Base-by-base conservation (phyloP, 1,140 invertebrate genomes). In the Habropoda laboriosa region DNA sequence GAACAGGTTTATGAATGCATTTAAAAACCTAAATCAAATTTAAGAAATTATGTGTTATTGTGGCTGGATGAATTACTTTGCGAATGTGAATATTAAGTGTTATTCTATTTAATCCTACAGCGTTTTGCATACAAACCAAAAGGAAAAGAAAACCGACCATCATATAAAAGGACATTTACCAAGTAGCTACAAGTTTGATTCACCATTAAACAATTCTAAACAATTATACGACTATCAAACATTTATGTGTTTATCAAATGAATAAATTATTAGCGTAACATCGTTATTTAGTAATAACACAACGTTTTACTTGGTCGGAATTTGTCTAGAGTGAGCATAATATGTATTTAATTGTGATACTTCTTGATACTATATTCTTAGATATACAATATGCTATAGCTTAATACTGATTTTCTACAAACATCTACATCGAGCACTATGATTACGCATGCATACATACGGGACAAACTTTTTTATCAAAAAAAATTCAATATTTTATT, bases 1-100 rank as follows among this genome's bases (percentile, higher is more conserved):
- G 53, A n/a, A 38, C 58, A 55, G 30, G 21, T 71, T 81, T 71
- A 63, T 12, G 24, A 71, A 58, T 82, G 83, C 75, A 86, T 86
- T 86, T 86, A 86, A 73, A 51, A 72, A 51, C 8, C 18, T 16
- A 85, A 79, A 79, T 75, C 27, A 77, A 75, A 82, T 85, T 38
- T 8, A 5, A 53, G n/a, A 55, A 79, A 73, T 71, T 71, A 42
- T 74, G 30, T 38, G 35, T 81, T 71, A 40, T 35, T 30, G 38
- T 45, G 55, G 42, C 40, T 85, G 40, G 18, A 78, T 71, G 61
- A 66, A 81, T 85, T 74, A 83, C 74, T 84, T 57, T 30, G 18
- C 12, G 18, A 47, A 66, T 61, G 60, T 72, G 66, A 82, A 83
- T 53, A 61, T 13, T 24, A 60, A 68, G 38, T 57, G 42, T 42